Evolutionary conservation across 2,113 vertebrate genomes (phyloP).

Genomic region (Eulacestoma nigropectus): DNA sequence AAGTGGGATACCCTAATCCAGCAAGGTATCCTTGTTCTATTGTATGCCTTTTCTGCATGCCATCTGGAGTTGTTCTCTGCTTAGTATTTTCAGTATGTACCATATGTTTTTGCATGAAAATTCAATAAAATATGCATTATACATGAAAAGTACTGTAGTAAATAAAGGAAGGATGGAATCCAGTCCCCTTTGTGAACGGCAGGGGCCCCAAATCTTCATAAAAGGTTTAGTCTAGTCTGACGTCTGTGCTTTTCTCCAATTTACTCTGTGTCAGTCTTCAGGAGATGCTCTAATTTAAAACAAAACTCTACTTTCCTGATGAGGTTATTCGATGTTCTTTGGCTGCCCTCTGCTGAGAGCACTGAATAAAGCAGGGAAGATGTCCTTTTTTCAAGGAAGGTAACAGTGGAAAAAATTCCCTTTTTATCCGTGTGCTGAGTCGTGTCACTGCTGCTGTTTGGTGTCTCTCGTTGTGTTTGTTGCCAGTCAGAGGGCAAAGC

Average conservation of each 20-base stretch:
- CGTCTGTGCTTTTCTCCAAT: conserved; percentile 43
- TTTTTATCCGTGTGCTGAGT: rapidly evolving
- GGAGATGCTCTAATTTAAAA: conserved; percentile 44
- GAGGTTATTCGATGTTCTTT: conserved; percentile 9
- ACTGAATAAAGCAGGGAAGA: background rate
- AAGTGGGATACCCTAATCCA: conserved; percentile 45
- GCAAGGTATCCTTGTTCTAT: conserved; percentile 54
- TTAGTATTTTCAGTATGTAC: conserved; percentile 60
- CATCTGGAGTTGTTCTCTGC: conserved; percentile 64
- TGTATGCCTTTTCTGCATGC: conserved; percentile 50
- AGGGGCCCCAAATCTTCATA: conserved; percentile 53
- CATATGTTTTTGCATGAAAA: conserved; percentile 68
- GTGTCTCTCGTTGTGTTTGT: background rate
- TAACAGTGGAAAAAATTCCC: background rate
- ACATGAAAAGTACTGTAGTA: conserved; percentile 57
- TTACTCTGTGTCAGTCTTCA: conserved; percentile 27
- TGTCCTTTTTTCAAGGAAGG: background rate
- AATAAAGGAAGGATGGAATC: conserved; percentile 48
- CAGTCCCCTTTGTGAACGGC: conserved; percentile 39
- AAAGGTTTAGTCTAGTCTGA: conserved; percentile 57
- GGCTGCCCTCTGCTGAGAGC: conserved; percentile 75
- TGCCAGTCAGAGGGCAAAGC: background rate
- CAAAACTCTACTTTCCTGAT: background rate
- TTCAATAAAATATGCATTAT: conserved; percentile 64
- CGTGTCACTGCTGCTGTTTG: background rate